A percentile compares a stretch with the other conserved stretches of the same genome.
phyloP scores from a whole-genome alignment of 92 coral and sea anemone genomes.

The Porites evermanni region DNA sequence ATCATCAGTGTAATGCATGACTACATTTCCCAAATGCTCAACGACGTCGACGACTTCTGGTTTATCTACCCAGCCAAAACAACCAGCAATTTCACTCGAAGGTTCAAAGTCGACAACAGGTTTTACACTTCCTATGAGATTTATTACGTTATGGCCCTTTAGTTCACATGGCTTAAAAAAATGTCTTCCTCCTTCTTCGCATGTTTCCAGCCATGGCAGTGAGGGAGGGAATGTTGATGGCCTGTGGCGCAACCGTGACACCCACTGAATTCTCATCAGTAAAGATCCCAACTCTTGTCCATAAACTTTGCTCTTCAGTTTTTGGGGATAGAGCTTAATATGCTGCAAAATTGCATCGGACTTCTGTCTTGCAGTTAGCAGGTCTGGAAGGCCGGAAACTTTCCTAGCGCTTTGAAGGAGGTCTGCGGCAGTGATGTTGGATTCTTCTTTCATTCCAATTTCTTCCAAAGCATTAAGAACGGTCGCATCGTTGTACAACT shows the following conservation, averaged over 20 bases:
- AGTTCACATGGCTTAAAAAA: slow-evolving; percentile 60
- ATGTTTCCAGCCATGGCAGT: slow-evolving; percentile 15
- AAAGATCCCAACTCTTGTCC: slow-evolving; percentile 12
- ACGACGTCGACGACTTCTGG: slow-evolving; percentile 54
- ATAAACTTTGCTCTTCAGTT: not conserved
- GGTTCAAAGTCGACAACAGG: slow-evolving; percentile 39
- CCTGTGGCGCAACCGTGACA: slow-evolving; percentile 34
- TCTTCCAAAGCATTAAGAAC: slow-evolving; percentile 47
- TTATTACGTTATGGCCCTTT: slow-evolving; percentile 13
- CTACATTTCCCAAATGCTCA: slow-evolving; percentile 47
- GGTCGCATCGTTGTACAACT: slow-evolving; percentile 32
- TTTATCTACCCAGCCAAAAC: slow-evolving; percentile 56
- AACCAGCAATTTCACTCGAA: slow-evolving; percentile 21
- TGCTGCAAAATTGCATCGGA: slow-evolving; percentile 48
- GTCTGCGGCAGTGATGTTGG: slow-evolving; percentile 37
- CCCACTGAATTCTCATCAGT: slow-evolving; percentile 36
- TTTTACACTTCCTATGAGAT: slow-evolving; percentile 62
- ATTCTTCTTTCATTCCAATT: slow-evolving; percentile 59
- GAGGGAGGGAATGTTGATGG: slow-evolving; percentile 38
- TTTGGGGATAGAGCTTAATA: slow-evolving; percentile 26
- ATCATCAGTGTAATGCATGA: slow-evolving; percentile 17
- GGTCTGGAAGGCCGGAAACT: not conserved
- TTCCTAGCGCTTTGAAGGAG: slow-evolving; percentile 42
- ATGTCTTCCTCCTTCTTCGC: not conserved
- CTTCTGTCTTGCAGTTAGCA: slow-evolving; percentile 22